phyloP scores from a whole-genome alignment of 2,888 invertebrate genomes.

The Heteropelma amictum region DNA sequence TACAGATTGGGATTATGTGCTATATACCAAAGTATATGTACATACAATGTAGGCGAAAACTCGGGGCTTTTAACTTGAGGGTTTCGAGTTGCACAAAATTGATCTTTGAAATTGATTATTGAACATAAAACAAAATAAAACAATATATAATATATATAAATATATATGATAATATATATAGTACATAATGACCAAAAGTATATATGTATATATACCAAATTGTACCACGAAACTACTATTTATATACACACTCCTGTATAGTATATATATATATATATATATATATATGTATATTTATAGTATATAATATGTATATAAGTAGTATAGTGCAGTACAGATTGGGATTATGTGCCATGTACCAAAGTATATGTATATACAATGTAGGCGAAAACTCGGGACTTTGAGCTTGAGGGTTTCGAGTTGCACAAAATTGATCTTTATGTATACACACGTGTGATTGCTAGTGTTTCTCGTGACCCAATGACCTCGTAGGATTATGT shows the following conservation, averaged over 20 bases:
- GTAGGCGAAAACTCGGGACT: neutral
- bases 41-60: neutral
- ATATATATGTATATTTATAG: too few relatives aligned
- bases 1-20: too few relatives aligned
- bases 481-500: constrained; percentile 41
- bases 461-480: constrained; percentile 45
- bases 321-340: too few relatives aligned
- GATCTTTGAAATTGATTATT: too few relatives aligned
- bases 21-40: too few relatives aligned
- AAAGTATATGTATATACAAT: neutral
- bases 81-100: constrained; percentile 23
- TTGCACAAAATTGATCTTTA: constrained; percentile 33
- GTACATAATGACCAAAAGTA: neutral
- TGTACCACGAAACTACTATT: too few relatives aligned
- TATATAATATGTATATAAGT: too few relatives aligned
- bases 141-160: neutral
- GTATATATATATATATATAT: too few relatives aligned
- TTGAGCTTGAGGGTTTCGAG: constrained; percentile 10
- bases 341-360: too few relatives aligned
- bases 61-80: neutral
- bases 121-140: too few relatives aligned
- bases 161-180: too few relatives aligned
- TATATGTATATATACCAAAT: neutral
- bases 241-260: too few relatives aligned
- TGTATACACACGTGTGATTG: constrained; percentile 30